Conservation (phyloP, 2,113 vertebrate species). For the Amphilophus citrinellus region DNA sequence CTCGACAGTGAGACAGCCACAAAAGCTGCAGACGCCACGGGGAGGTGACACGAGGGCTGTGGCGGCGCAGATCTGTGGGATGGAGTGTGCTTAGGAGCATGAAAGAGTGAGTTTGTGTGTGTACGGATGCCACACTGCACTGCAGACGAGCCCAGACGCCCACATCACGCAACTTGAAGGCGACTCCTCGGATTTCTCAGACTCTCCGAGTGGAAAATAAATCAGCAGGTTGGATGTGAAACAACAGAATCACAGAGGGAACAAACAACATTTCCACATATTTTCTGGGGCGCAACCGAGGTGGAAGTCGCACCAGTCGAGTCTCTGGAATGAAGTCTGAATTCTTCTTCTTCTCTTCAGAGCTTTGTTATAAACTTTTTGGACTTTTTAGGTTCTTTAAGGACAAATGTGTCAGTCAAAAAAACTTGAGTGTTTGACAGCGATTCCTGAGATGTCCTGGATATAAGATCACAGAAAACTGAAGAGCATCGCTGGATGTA, state of each 20-base stretch:
- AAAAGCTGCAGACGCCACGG: neutral
- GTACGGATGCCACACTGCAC: neutral
- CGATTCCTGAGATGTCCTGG: rapidly evolving
- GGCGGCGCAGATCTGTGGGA: neutral
- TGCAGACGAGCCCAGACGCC: neutral
- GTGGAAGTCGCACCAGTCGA: neutral
- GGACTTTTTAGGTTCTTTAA: neutral
- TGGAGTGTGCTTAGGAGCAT: neutral
- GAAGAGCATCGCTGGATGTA: neutral
- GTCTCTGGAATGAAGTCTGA: rapidly evolving
- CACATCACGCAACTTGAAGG: neutral
- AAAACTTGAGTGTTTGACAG: neutral
- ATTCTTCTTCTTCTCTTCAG: neutral
- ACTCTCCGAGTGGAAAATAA: rapidly evolving
- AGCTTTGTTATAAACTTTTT: neutral
- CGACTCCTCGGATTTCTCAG: neutral
- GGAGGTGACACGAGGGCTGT: neutral
- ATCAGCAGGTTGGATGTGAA: neutral
- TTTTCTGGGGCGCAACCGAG: neutral
- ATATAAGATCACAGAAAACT: neutral
- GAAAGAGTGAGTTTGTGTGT: neutral
- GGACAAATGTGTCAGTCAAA: rapidly evolving
- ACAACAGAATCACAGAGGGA: neutral
- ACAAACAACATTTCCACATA: neutral
- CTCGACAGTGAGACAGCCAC: neutral